Conservation (phyloP, 2,888 invertebrate species). For the Gymnoscelis rufifasciata region DNA sequence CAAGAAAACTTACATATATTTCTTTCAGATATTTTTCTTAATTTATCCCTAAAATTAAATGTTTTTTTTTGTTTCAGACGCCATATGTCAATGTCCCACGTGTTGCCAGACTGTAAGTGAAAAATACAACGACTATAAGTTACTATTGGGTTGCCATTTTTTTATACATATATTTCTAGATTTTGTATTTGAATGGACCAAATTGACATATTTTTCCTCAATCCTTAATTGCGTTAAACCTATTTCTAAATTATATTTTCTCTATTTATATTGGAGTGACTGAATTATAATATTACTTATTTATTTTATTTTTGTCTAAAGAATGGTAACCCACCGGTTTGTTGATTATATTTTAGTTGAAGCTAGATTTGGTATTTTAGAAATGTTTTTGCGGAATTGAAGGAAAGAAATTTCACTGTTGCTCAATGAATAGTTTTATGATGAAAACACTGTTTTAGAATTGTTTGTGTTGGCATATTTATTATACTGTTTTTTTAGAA, state of each 20-base stretch:
- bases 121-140: conserved; percentile 33
- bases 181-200: not conserved
- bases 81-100: conserved; percentile 59
- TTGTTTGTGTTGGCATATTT: too few relatives aligned
- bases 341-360: conserved; percentile 30
- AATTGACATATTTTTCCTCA: not conserved
- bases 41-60: too few relatives aligned
- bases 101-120: conserved; percentile 33
- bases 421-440: conserved; percentile 1
- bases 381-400: conserved; percentile 19
- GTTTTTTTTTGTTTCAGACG: conserved; percentile 49
- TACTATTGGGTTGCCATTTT: conserved; percentile 28
- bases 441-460: not conserved
- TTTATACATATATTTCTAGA: not conserved
- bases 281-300: too few relatives aligned
- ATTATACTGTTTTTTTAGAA: too few relatives aligned
- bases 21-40: too few relatives aligned
- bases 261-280: too few relatives aligned
- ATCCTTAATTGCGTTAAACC: too few relatives aligned
- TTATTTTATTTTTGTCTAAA: not conserved
- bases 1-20: too few relatives aligned
- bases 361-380: conserved; percentile 33
- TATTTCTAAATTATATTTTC: too few relatives aligned
- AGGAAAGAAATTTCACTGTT: conserved; percentile 13
- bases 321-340: conserved; percentile 28